These are phyloP conservation scores for Isichthys henryi DNA, from an alignment of 2,113 vertebrate genomes.

Conservation along the genomic window DNA sequence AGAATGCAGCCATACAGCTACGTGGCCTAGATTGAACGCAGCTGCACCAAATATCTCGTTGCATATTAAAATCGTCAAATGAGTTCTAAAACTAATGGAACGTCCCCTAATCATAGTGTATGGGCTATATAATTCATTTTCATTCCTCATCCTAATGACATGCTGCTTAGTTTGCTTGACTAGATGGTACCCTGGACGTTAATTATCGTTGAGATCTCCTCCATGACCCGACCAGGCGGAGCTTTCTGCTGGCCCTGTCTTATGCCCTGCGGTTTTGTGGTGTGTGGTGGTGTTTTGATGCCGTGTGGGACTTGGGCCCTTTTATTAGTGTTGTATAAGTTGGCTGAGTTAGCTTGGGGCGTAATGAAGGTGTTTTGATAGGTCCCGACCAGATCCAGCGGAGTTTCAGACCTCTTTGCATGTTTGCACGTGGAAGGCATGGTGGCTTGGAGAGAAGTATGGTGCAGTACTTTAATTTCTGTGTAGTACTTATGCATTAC, in stretches of 20 bases:
- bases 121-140: not conserved
- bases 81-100: not conserved
- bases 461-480: not conserved
- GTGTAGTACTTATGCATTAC: not conserved
- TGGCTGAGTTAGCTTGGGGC: not conserved
- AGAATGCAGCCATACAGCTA: slow-evolving; percentile 36
- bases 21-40: slow-evolving; percentile 27
- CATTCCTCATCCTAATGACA: not conserved
- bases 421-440: not conserved
- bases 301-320: not conserved
- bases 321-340: not conserved
- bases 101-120: not conserved
- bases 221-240: not conserved
- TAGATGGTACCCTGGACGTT: not conserved
- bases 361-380: not conserved
- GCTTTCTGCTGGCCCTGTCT: not conserved
- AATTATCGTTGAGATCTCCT: not conserved
- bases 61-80: not conserved
- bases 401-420: not conserved
- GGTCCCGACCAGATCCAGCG: not conserved
- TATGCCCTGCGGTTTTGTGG: not conserved
- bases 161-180: not conserved
- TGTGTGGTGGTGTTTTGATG: not conserved
- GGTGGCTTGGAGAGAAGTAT: not conserved
- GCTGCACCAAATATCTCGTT: not conserved